These are phyloP conservation scores for Ispidina lecontei DNA, from an alignment of 2,797 vertebrate species.

Conservation along the genomic window DNA sequence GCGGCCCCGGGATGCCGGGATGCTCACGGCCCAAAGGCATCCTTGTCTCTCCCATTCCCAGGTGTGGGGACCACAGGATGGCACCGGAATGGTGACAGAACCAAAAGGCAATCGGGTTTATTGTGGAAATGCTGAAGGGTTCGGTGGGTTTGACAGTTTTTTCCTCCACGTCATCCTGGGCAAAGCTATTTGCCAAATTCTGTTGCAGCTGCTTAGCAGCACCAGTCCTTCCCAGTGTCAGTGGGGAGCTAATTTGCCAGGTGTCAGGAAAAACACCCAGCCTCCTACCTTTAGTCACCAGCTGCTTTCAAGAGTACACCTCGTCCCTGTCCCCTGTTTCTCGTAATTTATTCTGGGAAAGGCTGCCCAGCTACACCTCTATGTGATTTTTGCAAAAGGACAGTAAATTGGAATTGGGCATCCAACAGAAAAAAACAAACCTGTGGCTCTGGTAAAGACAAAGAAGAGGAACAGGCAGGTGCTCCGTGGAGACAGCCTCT, in stretches of 20 bases:
- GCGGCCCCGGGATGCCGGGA: neutral
- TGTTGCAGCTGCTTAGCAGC: neutral
- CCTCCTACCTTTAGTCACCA: neutral
- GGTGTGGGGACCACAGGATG: rapidly evolving
- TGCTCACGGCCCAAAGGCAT: rapidly evolving
- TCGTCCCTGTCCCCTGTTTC: neutral
- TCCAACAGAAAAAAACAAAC: neutral
- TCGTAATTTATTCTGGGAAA: neutral
- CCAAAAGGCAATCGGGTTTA: rapidly evolving
- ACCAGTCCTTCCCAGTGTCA: neutral
- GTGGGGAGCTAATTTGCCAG: neutral
- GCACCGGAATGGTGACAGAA: rapidly evolving
- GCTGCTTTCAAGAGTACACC: neutral
- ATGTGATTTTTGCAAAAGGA: neutral
- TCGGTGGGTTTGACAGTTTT: neutral
- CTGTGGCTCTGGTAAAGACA: neutral
- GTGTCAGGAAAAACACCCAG: neutral
- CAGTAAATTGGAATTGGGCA: neutral
- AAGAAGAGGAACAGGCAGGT: slow-evolving; percentile 39
- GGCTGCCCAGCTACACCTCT: neutral
- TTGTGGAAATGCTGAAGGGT: neutral
- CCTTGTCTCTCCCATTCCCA: rapidly evolving
- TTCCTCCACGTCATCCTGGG: neutral
- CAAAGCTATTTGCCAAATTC: neutral
- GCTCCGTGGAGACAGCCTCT: slow-evolving; percentile 49